These are phyloP conservation scores for Bombus polaris DNA, from an alignment of 1,140 invertebrate species.

Conservation along the genomic window DNA sequence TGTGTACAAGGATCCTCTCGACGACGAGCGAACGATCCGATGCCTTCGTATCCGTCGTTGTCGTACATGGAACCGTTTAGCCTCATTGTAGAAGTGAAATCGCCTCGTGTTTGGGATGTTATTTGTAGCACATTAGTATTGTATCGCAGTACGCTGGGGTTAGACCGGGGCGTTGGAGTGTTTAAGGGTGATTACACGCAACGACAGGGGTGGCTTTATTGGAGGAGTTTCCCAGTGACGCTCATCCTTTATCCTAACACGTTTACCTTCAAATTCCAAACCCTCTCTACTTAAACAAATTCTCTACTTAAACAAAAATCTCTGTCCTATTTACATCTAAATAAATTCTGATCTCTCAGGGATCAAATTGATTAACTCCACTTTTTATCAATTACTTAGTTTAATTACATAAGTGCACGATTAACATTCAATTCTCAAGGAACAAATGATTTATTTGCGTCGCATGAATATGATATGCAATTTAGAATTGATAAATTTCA, in stretches of 20 bases:
- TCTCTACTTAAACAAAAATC: neutral
- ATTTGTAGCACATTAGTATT: slow-evolving; percentile 83
- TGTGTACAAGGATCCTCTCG: slow-evolving; percentile 49
- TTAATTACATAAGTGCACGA: no score
- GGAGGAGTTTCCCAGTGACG: slow-evolving; percentile 73
- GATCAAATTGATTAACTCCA: no score
- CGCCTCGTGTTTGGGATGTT: slow-evolving; percentile 81
- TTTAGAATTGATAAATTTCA: no score
- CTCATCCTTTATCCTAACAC: slow-evolving; percentile 61
- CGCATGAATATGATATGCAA: accelerated
- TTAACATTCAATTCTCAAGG: no score
- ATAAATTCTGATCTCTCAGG: neutral
- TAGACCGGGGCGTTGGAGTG: slow-evolving; percentile 80
- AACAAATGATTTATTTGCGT: no score
- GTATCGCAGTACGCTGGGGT: slow-evolving; percentile 76
- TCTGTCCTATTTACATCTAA: neutral
- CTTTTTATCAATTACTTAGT: no score
- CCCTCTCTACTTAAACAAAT: neutral
- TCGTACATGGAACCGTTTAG: slow-evolving; percentile 60
- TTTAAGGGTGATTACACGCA: slow-evolving; percentile 83
- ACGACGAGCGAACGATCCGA: slow-evolving; percentile 40
- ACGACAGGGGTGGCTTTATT: slow-evolving; percentile 82
- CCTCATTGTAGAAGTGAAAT: slow-evolving; percentile 81
- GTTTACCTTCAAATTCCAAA: no score
- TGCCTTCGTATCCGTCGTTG: slow-evolving; percentile 37